Percentiles rank a stretch among this genome's conserved stretches.
Conservation (phyloP, 2,113 vertebrate species). For the Jacana jacana region DNA sequence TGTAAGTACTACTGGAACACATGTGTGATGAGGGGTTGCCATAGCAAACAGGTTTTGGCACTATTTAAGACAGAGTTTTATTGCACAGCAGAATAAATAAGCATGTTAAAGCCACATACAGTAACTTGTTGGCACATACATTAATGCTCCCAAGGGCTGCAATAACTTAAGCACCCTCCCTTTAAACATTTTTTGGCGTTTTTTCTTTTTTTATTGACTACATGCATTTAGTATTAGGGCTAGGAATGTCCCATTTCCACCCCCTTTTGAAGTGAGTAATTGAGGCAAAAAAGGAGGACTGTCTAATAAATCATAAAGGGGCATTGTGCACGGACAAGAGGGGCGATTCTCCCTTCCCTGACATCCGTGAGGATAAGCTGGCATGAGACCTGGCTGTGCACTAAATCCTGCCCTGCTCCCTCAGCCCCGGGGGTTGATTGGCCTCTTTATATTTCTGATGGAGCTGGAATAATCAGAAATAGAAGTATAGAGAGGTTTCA, state of each 20-base stretch:
- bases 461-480: background rate
- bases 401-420: background rate
- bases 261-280: slow-evolving; percentile 56
- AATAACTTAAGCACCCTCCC: slow-evolving; percentile 65
- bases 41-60: slow-evolving; percentile 63
- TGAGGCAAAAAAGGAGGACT: slow-evolving; percentile 25
- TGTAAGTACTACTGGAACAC: slow-evolving; percentile 40
- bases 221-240: slow-evolving; percentile 66
- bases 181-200: slow-evolving; percentile 61
- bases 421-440: background rate
- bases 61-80: slow-evolving; percentile 66
- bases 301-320: slow-evolving; percentile 56
- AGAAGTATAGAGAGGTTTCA: background rate
- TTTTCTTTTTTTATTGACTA: slow-evolving; percentile 60
- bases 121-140: slow-evolving; percentile 70
- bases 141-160: slow-evolving; percentile 69
- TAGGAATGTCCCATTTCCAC: slow-evolving; percentile 65
- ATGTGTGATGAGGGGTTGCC: slow-evolving; percentile 53
- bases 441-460: background rate
- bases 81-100: slow-evolving; percentile 66
- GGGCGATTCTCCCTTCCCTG: background rate
- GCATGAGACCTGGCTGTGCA: background rate
- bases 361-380: background rate
- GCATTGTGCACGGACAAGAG: slow-evolving; percentile 10
- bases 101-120: slow-evolving; percentile 65